Evolutionary conservation across 2,797 vertebrate species (phyloP), one percentile per base, ranked within the genome.

Genomic region (Pipistrellus nathusii): DNA sequence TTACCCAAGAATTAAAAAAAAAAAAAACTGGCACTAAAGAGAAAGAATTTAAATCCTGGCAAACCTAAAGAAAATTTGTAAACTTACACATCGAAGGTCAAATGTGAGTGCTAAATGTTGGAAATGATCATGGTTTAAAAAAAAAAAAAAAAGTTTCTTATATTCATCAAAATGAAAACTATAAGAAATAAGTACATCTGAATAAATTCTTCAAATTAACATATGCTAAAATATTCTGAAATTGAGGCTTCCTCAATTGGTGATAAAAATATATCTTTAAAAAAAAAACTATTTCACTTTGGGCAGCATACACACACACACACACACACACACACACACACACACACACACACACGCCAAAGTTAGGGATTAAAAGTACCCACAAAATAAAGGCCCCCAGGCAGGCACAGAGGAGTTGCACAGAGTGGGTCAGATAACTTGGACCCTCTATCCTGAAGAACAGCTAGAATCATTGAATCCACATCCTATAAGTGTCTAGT

Each of bases 81-180:
- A 85, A 72, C 46, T 57, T 66, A 72, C 21, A 88, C 0, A 10
- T 51, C 51, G 64, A 88, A 48, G 62, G 53, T 59, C 53, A 71
- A 91, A 71, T 73, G 10, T 41, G 7, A 91, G 46, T 30, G 25
- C 21, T n/a, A 90, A 48, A 57, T 57, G 15, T 27, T 55, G 6
- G 41, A 27, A 20, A 17, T 66, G 66, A 32, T 64, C 15, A 81
- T 9, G 8, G 32, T 38, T 53, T n/a, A 8, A 66, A 53, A 44
- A 32, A 48, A n/a, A n/a, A n/a, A 9, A 68, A 55, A 46, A 32
- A 41, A 48, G 9, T 73, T 85, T 93, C 73, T 71, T 64, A 41
- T 17, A 57, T 53, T 76, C 32, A 82, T 89, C 57, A 96, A 77
- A 77, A 90, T 83, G 69, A 73, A 90, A 88, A 87, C 55, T 15